Conservation (phyloP, 2,888 invertebrate genomes). For the Cryptocephalus moraei region DNA sequence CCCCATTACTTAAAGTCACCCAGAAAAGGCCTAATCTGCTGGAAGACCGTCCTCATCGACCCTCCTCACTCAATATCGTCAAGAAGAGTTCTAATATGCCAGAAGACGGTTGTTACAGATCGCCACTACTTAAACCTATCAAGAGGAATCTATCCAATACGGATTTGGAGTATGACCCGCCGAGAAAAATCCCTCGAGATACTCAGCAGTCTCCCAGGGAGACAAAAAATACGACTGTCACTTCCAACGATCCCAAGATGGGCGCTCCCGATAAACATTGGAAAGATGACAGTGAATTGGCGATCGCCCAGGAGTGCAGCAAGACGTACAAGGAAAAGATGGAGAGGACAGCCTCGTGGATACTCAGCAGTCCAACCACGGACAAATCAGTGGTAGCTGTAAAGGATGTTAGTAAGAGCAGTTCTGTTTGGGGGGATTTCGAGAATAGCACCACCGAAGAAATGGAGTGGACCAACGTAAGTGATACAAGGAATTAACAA, state of each 20-base stretch:
- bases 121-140: not conserved
- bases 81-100: not conserved
- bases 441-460: conserved; percentile 7
- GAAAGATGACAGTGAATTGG: not conserved
- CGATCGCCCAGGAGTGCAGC: not conserved
- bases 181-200: no score
- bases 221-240: not conserved
- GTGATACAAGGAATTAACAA: not conserved
- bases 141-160: conserved; percentile 1
- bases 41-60: no score
- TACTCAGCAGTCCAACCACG: conserved; percentile 7
- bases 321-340: conserved; percentile 5
- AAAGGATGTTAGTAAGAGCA: not conserved
- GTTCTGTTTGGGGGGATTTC: not conserved
- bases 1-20: no score
- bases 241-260: not conserved
- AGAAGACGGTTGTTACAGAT: not conserved
- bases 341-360: conserved; percentile 12
- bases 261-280: not conserved
- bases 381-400: not conserved
- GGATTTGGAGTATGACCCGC: no score
- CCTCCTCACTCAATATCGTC: not conserved
- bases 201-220: no score
- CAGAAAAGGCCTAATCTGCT: no score
- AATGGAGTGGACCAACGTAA: conserved; percentile 20